Percentiles rank a stretch among this genome's conserved stretches.
phyloP scores from a whole-genome alignment of 23 tunicate genomes.

The Corella eumyota region DNA sequence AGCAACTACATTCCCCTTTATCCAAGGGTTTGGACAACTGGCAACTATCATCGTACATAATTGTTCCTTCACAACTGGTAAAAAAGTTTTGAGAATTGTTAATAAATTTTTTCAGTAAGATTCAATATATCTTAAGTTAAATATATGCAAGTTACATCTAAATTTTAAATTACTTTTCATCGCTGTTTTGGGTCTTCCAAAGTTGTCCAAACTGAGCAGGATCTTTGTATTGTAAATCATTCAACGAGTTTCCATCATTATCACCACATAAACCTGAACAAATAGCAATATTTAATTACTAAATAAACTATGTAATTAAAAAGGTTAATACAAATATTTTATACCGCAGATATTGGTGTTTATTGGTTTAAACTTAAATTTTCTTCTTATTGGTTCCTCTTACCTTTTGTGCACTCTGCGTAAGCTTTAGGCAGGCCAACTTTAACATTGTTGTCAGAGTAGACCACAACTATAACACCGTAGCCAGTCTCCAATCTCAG shows the following conservation, averaged over 20 bases:
- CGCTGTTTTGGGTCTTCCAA: slow-evolving; percentile 13
- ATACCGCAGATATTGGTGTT: too few relatives aligned
- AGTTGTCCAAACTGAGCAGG: slow-evolving; percentile 14
- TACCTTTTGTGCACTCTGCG: slow-evolving; percentile 21
- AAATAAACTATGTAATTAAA: too few relatives aligned
- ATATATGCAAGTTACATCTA: too few relatives aligned
- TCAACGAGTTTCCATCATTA: slow-evolving; percentile 6
- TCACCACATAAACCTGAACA: slow-evolving; percentile 35
- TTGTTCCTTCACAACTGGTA: slow-evolving; percentile 9
- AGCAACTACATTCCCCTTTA: slow-evolving; percentile 36
- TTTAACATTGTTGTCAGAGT: slow-evolving; percentile 15
- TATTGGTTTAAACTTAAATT: too few relatives aligned
- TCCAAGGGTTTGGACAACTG: slow-evolving; percentile 3
- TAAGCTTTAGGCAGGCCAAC: slow-evolving; percentile 22
- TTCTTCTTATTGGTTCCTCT: not conserved
- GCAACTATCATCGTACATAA: slow-evolving; percentile 12
- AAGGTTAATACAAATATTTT: too few relatives aligned
- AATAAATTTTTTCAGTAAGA: slow-evolving; percentile 1
- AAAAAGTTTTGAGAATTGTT: not conserved
- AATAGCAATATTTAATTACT: not conserved
- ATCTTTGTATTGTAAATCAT: slow-evolving; percentile 17
- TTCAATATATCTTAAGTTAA: too few relatives aligned
- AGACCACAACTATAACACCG: slow-evolving; percentile 21
- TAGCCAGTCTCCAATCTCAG: slow-evolving; percentile 16
- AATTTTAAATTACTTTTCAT: slow-evolving; percentile 1